Evolutionary conservation across 2,888 invertebrate genomes (phyloP), one percentile per base, ranked within the genome.

Genomic region (Timandra comae): DNA sequence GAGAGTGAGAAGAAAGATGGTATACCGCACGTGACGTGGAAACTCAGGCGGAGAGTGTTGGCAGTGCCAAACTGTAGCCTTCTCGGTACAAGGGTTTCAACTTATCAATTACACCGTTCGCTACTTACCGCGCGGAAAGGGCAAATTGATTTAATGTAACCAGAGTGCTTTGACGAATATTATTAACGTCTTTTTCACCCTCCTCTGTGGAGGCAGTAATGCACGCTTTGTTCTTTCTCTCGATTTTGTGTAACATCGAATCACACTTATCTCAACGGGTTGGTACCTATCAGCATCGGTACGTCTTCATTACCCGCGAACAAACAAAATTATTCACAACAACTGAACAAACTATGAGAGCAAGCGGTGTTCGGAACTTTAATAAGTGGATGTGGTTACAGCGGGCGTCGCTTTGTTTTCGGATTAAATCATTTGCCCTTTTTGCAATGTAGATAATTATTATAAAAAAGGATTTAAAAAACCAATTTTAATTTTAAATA

Each of bases 81-180:
- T 61, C 71, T 62, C 78, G 73, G 59, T 81, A 85, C 85, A 85
- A 85, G 85, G 84, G 81, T 84, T 85, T 85, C 79, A 85, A 85
- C 85, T 85, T 85, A 85, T 85, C 85, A 85, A 85, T 85, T 85
- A 85, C 85, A 85, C 64, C 84, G 81, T 84, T 84, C 78, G 79
- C 84, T 85, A 85, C 85, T 85, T 85, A 85, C 84, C 76, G 80
- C 84, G 82, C 75, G 81, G 77, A 80, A 82, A 84, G 84, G 84
- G 81, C 84, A 84, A 84, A 85, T 85, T 85, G 84, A 85, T 85
- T 85, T 85, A 85, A 85, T 85, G 85, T 85, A 84, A 82, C 84
- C 82, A 75, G 84, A 84, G 84, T 84, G 84, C 84, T 85, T 84
- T 85, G 84, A 85, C 84, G 85, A 85, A 84, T 85, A 85, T 85